These are phyloP conservation scores for Microctonus aethiopoides DNA, from an alignment of 2,888 invertebrate species.

Conservation along the genomic window DNA sequence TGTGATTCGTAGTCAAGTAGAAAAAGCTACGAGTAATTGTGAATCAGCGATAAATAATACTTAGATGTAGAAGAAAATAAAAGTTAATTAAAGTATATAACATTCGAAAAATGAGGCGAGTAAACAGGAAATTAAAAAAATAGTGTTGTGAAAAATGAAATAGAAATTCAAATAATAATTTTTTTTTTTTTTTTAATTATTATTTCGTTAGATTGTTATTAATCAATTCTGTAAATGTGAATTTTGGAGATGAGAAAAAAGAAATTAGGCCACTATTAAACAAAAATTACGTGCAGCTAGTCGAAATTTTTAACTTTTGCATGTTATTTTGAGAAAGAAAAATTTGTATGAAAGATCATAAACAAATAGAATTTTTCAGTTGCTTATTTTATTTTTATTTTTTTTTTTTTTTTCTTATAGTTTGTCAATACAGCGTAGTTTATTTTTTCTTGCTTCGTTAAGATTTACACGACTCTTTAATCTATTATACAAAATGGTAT, in stretches of 20 bases:
- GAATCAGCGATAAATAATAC: conserved; percentile 9
- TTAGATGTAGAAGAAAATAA: not conserved
- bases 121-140: not conserved
- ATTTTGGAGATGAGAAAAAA: not conserved
- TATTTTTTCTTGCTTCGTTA: not conserved
- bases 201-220: not conserved
- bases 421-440: not conserved
- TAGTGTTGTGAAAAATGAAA: too few species aligned
- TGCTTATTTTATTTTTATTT: not conserved
- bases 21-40: not conserved
- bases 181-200: not conserved
- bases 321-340: conserved; percentile 18
- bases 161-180: not conserved
- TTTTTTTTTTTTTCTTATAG: not conserved
- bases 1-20: not conserved
- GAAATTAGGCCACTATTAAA: not conserved
- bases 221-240: not conserved
- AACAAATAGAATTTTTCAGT: not conserved
- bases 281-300: conserved; percentile 29
- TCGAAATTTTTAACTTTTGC: conserved; percentile 33
- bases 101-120: not conserved
- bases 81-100: not conserved
- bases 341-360: not conserved
- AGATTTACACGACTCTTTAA: not conserved
- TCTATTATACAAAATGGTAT: not conserved